Evolutionary conservation across 2,888 invertebrate genomes (phyloP), one percentile per base, ranked within the genome.

Genomic region (Hemicrepidius hirtus): DNA sequence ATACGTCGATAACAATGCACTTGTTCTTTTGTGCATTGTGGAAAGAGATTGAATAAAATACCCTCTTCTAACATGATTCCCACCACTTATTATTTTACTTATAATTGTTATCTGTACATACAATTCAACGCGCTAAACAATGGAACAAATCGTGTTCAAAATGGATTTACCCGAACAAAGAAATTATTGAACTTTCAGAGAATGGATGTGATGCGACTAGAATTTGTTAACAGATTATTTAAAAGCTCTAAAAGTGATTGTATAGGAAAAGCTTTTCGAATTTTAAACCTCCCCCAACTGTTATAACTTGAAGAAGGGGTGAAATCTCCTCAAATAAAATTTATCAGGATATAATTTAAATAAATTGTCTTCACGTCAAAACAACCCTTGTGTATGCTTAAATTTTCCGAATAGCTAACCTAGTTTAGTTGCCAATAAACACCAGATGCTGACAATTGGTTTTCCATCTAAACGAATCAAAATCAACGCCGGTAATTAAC

Each of bases 51-150:
- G 28, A 53, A 28, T 44, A 44, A 44, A 44, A 44, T 28, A 53
- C 64, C 64, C 35, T 57, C 64, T 20, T 57, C 40, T 13, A 46
- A 68, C 59, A 40, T 50, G 63, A 64, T 69, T 69, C 62, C 63
- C 63, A 35, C 59, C 69, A 46, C 63, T 65, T 50, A 69, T 69
- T 71, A 71, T 71, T 66, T 71, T 66, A 66, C 55, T 55, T 71
- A 71, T 53, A 68, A 55, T 64, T 68, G 68, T 63, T 55, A 63
- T 55, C 13, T 24, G 35, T 37, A 46, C 35, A 50, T 24, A 68
- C 68, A 63, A 68, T 72, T 68, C 63, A 55, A 73, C 7, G n/a
- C 32, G n/a, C 13, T 21, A 55, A 55, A 71, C 71, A 71, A 71
- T 71, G 35, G 53, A 71, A 50, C 67, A 62, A 55, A 69, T 69